Base-by-base conservation (phyloP, 2,113 vertebrate species). In the Amazona vittata region DNA sequence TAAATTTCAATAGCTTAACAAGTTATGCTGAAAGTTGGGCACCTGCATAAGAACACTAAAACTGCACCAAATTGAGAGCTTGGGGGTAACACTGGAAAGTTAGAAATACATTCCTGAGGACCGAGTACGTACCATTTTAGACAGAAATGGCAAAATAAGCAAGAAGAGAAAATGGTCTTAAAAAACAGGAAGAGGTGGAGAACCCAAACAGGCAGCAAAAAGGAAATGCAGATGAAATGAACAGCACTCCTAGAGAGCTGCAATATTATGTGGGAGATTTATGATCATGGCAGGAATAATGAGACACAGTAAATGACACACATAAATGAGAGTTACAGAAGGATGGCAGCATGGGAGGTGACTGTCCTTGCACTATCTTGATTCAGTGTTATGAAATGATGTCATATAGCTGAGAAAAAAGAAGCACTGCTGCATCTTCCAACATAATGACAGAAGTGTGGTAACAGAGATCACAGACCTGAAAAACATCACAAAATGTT, bases 361-460 rank as follows among this genome's bases (percentile, higher is more conserved):
- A 57, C 3, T 69, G 39, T 10, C 68, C 24, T 91, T 52, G 44
- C 21, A 35, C 39, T 57, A 35, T 4, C 53, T 44, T 1, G 0
- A 65, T 57, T 6, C 73, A 64, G 12, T 1, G 4, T 21, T 1
- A 31, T 0, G 2, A 37, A 17, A 35, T 77, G 28, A 11, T 41
- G 25, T 15, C 39, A 7, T 2, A n/a, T 1, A 13, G 52, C 39
- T 20, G 22, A 49, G 70, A n/a, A 67, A 41, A 79, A 63, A 47
- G 53, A 5, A 78, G 11, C 16, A 20, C 16, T 22, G 28, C 47
- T 69, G 33, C 29, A 21, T 16, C 46, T 55, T 25, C 59, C 33
- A 9, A 39, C 17, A 65, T 20, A 65, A 24, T 0, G 15, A 15
- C 25, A 6, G 10, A 43, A 39, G 4, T 2, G 5, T 4, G 25